phyloP scores from a whole-genome alignment of 2,888 invertebrate genomes.

The Ormyrus thymus region DNA sequence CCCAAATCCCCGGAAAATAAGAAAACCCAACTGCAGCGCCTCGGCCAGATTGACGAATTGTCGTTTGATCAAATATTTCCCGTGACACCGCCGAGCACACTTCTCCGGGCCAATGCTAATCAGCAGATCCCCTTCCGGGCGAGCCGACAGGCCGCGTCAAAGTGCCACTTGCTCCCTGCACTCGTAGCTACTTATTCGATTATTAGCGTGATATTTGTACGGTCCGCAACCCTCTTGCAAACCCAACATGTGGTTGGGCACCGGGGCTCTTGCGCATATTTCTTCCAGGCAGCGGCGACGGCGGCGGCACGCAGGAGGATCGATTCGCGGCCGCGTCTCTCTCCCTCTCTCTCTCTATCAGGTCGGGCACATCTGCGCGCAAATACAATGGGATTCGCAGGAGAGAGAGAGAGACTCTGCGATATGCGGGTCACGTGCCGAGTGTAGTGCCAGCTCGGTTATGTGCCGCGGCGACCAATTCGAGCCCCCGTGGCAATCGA shows the following conservation, averaged over 20 bases:
- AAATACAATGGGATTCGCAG: conserved; percentile 47
- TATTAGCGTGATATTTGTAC: conserved; percentile 46
- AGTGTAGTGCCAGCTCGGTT: conserved; percentile 19
- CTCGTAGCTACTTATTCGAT: conserved; percentile 41
- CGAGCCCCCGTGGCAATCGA: conserved; percentile 33
- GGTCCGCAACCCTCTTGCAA: not conserved
- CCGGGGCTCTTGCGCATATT: conserved; percentile 17
- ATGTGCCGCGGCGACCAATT: conserved; percentile 41
- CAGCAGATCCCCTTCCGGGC: conserved; percentile 42
- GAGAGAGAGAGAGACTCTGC: conserved; percentile 14
- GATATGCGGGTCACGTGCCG: conserved; percentile 57
- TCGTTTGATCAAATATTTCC: conserved; percentile 44
- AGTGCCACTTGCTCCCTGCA: conserved; percentile 1
- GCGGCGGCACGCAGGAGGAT: not conserved
- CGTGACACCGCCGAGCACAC: not conserved
- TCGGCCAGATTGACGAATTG: conserved; percentile 6
- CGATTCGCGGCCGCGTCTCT: conserved; percentile 2
- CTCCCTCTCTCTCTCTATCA: not conserved
- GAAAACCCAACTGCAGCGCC: not conserved
- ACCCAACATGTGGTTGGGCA: conserved; percentile 29
- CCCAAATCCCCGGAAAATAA: not conserved
- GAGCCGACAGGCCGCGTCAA: not conserved
- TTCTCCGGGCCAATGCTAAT: conserved; percentile 39
- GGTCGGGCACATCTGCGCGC: conserved; percentile 48
- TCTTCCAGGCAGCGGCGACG: conserved; percentile 11